Evolutionary conservation across 2,888 invertebrate genomes (phyloP), one percentile per base, ranked within the genome.

Genomic region (Lochmaea crataegi): DNA sequence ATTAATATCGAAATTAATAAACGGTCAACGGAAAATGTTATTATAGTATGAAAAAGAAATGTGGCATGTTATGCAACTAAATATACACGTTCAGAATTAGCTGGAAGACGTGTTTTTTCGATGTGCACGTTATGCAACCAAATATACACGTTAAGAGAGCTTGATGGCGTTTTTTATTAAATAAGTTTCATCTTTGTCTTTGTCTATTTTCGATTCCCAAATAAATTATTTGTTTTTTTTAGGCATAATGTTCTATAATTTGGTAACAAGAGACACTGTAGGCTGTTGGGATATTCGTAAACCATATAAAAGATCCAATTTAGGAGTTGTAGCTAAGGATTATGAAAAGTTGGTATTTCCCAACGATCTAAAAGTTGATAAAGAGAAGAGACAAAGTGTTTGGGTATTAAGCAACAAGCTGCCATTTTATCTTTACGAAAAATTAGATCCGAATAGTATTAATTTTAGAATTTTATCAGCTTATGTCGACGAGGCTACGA

Each of bases 221-320:
- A 38, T 38, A 38, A 38, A 1, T 1, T 38, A 7, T 38, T 38
- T 38, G 32, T 38, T 38, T 38, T 38, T 38, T 68, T 68, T 10
- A 78, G 78, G 78, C 0, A 89, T 95, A 0, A 91, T 95, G 91
- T 95, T 92, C 84, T 94, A 90, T 82, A 94, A 95, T 83, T 89
- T 94, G 84, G 93, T 95, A 0, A 92, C 92, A 66, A 89, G 91
- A 71, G 94, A 95, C 82, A 91, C 92, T 16, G 87, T 96, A 0
- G 94, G 92, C 58, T 95, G 95, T 82, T 95, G 95, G 95, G 92
- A 95, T 80, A 92, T 91, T 0, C 88, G 88, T 0, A 94, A 93
- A 79, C 90, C 92, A 0, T 94, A 94, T 82, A 88, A 87, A 56
- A 89, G 90, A 42, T 87, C 87, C 10, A 92, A 92, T 79, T 86